A percentile compares a stretch with the other conserved stretches of the same genome.
phyloP scores from a whole-genome alignment of 2,797 vertebrate species.

The Jordanella pulchra region DNA sequence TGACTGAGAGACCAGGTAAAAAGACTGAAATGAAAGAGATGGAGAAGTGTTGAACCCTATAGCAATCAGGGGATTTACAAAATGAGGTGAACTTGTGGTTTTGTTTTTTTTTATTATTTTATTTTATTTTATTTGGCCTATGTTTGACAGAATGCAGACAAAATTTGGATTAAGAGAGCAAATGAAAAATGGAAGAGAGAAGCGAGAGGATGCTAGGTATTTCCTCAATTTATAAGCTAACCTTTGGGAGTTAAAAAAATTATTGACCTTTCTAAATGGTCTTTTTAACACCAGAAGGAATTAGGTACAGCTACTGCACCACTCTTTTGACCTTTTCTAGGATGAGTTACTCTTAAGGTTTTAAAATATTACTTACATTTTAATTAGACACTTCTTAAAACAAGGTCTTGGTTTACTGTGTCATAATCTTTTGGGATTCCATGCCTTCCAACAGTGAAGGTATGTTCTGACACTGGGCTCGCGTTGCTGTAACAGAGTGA shows the following conservation, averaged over 20 bases:
- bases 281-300: slow-evolving; percentile 7
- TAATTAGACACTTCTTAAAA: not conserved
- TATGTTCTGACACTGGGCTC: slow-evolving; percentile 30
- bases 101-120: too few species aligned
- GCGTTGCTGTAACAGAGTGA: slow-evolving; percentile 37
- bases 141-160: too few species aligned
- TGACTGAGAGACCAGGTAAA: not conserved
- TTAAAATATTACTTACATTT: not conserved
- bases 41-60: too few species aligned
- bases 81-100: not conserved
- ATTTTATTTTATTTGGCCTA: not conserved
- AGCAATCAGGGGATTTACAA: too few species aligned
- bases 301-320: not conserved
- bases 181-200: not conserved
- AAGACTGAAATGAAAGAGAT: not conserved
- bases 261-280: not conserved
- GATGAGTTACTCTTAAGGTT: not conserved
- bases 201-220: not conserved
- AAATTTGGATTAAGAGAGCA: too few species aligned
- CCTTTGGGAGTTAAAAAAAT: not conserved
- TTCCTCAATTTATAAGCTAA: not conserved
- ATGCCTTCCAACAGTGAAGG: slow-evolving; percentile 46
- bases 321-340: not conserved
- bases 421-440: slow-evolving; percentile 26
- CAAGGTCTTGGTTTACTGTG: slow-evolving; percentile 6